Percentiles rank a stretch among this genome's conserved stretches.
Evolutionary conservation across 2,113 vertebrate species (phyloP).

Genomic region (Gallinago undulata): DNA sequence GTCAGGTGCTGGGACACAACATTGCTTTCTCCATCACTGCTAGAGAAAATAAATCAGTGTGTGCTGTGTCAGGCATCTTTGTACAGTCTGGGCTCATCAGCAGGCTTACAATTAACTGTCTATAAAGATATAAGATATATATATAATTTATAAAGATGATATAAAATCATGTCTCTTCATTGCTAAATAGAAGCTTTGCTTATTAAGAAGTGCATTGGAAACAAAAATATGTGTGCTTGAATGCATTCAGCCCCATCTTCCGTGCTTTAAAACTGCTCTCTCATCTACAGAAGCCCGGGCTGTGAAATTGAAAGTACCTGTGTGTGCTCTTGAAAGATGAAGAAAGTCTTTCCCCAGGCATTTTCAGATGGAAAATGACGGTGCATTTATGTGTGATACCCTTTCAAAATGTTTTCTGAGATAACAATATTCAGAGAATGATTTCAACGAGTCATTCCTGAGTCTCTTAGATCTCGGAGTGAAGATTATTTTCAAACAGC

Average conservation of each 20-base stretch:
- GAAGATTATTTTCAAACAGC: slow-evolving; percentile 29
- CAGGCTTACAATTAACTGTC: not conserved
- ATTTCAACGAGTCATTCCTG: slow-evolving; percentile 21
- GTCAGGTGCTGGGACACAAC: not conserved
- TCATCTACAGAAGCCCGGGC: not conserved
- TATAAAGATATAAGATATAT: not conserved
- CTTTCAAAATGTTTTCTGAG: slow-evolving; percentile 37
- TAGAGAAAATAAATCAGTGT: not conserved
- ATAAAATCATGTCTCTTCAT: not conserved
- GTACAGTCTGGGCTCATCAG: not conserved
- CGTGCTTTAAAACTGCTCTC: not conserved
- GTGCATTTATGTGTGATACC: not conserved
- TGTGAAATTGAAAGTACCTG: slow-evolving; percentile 35
- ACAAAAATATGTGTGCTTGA: not conserved
- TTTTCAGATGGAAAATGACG: slow-evolving; percentile 19
- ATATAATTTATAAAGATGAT: not conserved
- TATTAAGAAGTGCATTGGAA: not conserved
- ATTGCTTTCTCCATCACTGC: not conserved
- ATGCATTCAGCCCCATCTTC: not conserved
- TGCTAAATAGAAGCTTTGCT: not conserved
- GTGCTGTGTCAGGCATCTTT: not conserved
- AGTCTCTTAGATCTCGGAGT: slow-evolving; percentile 18
- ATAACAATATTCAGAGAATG: slow-evolving; percentile 1
- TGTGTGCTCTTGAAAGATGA: not conserved
- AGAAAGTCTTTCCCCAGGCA: not conserved